A percentile compares a stretch with the other conserved stretches of the same genome.
Conservation (phyloP, 1,140 invertebrate genomes). For the Euwallacea similis region DNA sequence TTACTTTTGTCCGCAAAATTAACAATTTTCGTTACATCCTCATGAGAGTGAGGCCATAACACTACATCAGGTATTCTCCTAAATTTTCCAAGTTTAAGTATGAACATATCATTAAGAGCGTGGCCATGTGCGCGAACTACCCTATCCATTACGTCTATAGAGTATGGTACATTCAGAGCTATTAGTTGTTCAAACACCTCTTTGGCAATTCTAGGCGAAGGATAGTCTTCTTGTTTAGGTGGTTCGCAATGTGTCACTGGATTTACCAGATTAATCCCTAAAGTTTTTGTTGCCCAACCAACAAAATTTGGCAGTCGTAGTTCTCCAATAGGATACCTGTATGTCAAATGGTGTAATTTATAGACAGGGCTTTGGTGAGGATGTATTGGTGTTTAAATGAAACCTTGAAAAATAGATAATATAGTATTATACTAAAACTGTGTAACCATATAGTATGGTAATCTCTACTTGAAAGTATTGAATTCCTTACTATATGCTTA, state of each 20-base stretch:
- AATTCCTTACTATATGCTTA: neutral
- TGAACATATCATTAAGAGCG: slow-evolving; percentile 88
- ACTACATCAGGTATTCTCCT: slow-evolving; percentile 90
- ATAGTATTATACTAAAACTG: neutral
- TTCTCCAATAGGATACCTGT: slow-evolving; percentile 82
- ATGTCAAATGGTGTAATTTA: slow-evolving; percentile 6
- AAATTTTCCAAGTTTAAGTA: slow-evolving; percentile 68
- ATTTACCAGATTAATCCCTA: slow-evolving; percentile 65
- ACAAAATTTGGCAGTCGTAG: slow-evolving; percentile 76
- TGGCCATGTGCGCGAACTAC: slow-evolving; percentile 93
- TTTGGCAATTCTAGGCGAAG: slow-evolving; percentile 58
- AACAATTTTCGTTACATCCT: slow-evolving; percentile 82
- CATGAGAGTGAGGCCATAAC: slow-evolving; percentile 85
- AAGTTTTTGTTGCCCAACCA: slow-evolving; percentile 75
- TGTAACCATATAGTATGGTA: neutral
- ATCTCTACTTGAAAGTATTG: neutral
- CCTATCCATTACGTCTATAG: slow-evolving; percentile 74
- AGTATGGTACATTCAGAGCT: slow-evolving; percentile 67
- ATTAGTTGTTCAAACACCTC: slow-evolving; percentile 65
- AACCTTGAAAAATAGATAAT: neutral
- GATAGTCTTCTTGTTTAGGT: slow-evolving; percentile 59
- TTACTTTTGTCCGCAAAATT: slow-evolving; percentile 72
- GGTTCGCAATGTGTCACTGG: slow-evolving; percentile 56
- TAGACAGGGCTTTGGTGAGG: neutral
- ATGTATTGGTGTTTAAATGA: neutral